phyloP scores from a whole-genome alignment of 2,113 vertebrate species.

The Heterochromis multidens region DNA sequence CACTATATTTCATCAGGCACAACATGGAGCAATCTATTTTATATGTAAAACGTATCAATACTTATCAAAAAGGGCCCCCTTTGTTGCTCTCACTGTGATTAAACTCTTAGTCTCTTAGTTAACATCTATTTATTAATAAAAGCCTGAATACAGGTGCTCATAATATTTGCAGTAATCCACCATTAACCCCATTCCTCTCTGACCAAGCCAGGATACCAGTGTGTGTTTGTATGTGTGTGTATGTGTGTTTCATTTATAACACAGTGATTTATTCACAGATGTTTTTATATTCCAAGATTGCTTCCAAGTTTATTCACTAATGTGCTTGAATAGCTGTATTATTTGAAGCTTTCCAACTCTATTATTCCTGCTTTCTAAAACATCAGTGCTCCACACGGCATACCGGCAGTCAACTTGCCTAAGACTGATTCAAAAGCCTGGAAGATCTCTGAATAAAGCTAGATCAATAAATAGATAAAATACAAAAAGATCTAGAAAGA shows the following conservation, averaged over 20 bases:
- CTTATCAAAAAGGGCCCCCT: not conserved
- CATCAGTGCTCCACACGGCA: not conserved
- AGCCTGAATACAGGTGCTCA: slow-evolving; percentile 1
- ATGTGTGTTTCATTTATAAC: not conserved
- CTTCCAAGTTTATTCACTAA: not conserved
- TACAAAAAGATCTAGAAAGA: not conserved
- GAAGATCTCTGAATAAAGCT: not conserved
- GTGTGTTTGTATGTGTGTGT: not conserved
- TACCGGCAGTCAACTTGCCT: not conserved
- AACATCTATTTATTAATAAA: slow-evolving; percentile 5
- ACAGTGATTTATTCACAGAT: not conserved
- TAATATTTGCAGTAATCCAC: slow-evolving; percentile 21
- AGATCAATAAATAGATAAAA: not conserved
- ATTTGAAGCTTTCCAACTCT: not conserved
- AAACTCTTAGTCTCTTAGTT: not conserved
- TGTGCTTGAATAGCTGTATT: not conserved
- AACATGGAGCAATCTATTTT: not conserved
- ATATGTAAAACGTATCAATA: not conserved
- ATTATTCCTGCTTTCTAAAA: not conserved
- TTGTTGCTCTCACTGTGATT: slow-evolving; percentile 5
- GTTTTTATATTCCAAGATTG: not conserved
- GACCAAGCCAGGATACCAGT: not conserved
- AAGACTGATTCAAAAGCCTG: not conserved
- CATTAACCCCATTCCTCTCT: slow-evolving; percentile 33
- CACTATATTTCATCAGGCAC: not conserved